A percentile compares a stretch with the other conserved stretches of the same genome.
These are phyloP conservation scores for Zhuqinia jingwanae DNA, from an alignment of 2,888 invertebrate species.

Conservation along the genomic window DNA sequence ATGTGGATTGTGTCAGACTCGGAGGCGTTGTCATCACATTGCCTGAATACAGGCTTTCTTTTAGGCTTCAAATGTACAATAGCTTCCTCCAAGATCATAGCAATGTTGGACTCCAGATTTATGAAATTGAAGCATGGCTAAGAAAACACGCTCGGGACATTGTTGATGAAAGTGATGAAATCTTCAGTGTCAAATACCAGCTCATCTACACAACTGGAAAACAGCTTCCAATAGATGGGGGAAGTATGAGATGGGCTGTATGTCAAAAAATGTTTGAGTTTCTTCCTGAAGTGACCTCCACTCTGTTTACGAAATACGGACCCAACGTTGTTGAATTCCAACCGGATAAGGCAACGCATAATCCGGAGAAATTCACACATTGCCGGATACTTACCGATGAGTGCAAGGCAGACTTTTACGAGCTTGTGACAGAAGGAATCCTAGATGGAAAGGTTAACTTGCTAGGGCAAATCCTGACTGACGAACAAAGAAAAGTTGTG, in stretches of 20 bases:
- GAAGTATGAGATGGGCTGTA: slow-evolving; percentile 58
- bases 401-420: background rate
- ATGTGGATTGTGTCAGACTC: slow-evolving; percentile 48
- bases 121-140: slow-evolving; percentile 55
- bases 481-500: background rate
- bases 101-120: background rate
- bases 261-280: slow-evolving; percentile 32
- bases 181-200: slow-evolving; percentile 75
- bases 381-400: background rate
- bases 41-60: slow-evolving; percentile 68
- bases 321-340: background rate
- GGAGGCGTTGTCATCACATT: slow-evolving; percentile 64
- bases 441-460: background rate
- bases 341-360: background rate
- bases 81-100: background rate
- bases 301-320: background rate
- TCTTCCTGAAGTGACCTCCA: background rate
- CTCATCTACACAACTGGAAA: slow-evolving; percentile 73
- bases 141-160: slow-evolving; percentile 63
- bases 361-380: background rate
- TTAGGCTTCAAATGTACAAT: slow-evolving; percentile 58
- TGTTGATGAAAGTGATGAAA: slow-evolving; percentile 76
- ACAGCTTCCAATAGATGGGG: slow-evolving; percentile 60
- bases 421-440: background rate
- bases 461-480: background rate